Conservation (phyloP, 2,113 vertebrate species). For the Etheostoma cragini region DNA sequence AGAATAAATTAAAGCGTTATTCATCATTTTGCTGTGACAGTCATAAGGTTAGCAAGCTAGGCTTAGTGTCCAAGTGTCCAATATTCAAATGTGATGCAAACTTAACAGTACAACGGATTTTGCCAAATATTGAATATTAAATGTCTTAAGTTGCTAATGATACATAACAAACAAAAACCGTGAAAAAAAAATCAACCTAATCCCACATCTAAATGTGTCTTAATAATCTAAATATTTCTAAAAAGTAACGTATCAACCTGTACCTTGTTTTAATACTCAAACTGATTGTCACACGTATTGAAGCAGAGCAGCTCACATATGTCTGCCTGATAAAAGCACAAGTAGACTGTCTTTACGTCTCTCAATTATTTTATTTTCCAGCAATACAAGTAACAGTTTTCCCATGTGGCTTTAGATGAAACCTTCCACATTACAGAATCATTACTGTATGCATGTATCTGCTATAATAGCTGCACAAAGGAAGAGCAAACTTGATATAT, state of each 20-base stretch:
- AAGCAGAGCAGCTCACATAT: not conserved
- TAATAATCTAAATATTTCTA: not conserved
- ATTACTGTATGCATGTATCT: conserved; percentile 33
- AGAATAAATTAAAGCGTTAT: not conserved
- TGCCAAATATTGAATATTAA: not conserved
- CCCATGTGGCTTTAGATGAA: conserved; percentile 47
- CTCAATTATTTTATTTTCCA: conserved; percentile 48
- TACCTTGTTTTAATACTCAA: not conserved
- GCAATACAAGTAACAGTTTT: conserved; percentile 55
- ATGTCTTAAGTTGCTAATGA: no score
- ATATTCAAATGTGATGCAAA: not conserved
- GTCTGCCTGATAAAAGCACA: conserved; percentile 32
- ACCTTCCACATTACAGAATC: conserved; percentile 46
- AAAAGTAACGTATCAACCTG: not conserved
- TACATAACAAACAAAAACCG: not conserved
- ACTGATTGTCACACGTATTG: not conserved
- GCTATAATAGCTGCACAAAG: conserved; percentile 27
- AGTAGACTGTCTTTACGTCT: conserved; percentile 25
- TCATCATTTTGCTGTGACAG: not conserved
- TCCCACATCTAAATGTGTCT: not conserved
- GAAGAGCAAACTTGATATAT: conserved; percentile 40
- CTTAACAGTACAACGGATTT: not conserved
- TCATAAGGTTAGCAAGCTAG: not conserved
- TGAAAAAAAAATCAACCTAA: not conserved
- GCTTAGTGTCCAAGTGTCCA: not conserved